Evolutionary conservation across 2,888 invertebrate species (phyloP).

Genomic region (Pollenia angustigena): DNA sequence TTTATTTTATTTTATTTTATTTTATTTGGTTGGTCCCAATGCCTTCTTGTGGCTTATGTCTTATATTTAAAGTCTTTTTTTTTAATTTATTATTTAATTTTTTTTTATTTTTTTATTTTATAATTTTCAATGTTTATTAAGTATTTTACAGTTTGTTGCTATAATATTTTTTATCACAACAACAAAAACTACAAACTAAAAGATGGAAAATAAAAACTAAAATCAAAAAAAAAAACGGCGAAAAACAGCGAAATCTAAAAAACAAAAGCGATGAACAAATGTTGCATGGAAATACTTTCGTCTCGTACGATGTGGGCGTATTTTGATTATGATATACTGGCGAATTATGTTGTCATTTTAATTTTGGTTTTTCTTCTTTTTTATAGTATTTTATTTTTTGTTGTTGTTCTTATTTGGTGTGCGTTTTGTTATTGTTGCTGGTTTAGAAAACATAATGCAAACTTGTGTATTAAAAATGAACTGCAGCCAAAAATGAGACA

Average conservation of each 20-base stretch:
- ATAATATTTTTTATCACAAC: conserved; percentile 59
- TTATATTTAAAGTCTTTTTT: conserved; percentile 26
- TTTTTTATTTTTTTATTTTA: conserved; percentile 30
- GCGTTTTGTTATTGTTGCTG: conserved; percentile 43
- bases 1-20: conserved; percentile 20
- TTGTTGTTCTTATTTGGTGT: conserved; percentile 48
- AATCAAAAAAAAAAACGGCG: background rate
- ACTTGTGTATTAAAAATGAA: conserved; percentile 54
- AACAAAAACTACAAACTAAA: conserved; percentile 5
- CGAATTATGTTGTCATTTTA: conserved; percentile 79
- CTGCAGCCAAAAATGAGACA: conserved; percentile 57
- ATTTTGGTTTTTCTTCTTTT: conserved; percentile 62
- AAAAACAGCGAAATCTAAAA: conserved; percentile 21
- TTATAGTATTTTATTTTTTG: conserved; percentile 36
- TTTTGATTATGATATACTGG: conserved; percentile 79
- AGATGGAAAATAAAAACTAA: conserved; percentile 15
- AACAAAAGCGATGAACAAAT: conserved; percentile 35
- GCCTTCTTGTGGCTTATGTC: conserved; percentile 26
- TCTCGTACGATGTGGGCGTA: conserved; percentile 74
- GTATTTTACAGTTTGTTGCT: conserved; percentile 66
- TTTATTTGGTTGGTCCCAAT: conserved; percentile 7
- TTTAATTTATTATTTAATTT: background rate
- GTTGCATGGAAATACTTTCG: conserved; percentile 69
- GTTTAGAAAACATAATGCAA: conserved; percentile 54
- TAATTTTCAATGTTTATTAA: conserved; percentile 57